These are phyloP conservation scores for Microplitis mediator DNA, from an alignment of 1,140 invertebrate species.

Conservation along the genomic window DNA sequence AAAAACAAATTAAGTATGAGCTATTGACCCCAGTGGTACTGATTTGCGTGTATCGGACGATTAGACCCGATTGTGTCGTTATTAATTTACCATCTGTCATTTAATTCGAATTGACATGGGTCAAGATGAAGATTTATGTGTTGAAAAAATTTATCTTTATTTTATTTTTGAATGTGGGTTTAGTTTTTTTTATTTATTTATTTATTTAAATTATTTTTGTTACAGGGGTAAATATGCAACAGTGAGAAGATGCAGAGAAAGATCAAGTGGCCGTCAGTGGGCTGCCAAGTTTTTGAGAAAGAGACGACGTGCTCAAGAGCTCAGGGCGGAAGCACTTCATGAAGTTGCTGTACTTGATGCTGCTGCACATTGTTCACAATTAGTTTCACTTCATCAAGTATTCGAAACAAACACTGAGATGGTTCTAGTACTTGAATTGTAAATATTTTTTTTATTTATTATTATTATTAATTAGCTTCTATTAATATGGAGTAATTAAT, in stretches of 20 bases:
- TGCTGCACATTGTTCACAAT: conserved; percentile 76
- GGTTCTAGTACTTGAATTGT: conserved; percentile 87
- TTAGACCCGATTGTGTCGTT: not conserved
- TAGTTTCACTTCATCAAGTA: conserved; percentile 88
- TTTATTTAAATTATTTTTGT: conserved; percentile 33
- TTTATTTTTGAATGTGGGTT: not conserved
- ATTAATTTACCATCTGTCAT: not conserved
- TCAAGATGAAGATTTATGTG: no score
- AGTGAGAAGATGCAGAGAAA: conserved; percentile 86
- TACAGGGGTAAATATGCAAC: conserved; percentile 94
- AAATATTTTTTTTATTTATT: conserved; percentile 59
- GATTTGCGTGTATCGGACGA: not conserved
- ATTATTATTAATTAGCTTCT: no score
- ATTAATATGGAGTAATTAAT: no score
- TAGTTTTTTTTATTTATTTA: not conserved
- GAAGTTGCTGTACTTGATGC: conserved; percentile 90
- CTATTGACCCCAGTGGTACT: not conserved
- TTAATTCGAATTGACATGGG: no score
- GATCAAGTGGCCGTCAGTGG: conserved; percentile 82
- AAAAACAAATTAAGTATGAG: no score
- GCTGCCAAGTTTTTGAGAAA: conserved; percentile 96
- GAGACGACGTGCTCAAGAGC: conserved; percentile 79
- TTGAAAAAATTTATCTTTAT: not conserved
- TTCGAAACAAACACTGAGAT: conserved; percentile 83
- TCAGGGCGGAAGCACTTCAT: conserved; percentile 83